Percentiles rank a stretch among this genome's conserved stretches.
phyloP scores from a whole-genome alignment of 2,113 vertebrate genomes.

The Oostethus manadensis region DNA sequence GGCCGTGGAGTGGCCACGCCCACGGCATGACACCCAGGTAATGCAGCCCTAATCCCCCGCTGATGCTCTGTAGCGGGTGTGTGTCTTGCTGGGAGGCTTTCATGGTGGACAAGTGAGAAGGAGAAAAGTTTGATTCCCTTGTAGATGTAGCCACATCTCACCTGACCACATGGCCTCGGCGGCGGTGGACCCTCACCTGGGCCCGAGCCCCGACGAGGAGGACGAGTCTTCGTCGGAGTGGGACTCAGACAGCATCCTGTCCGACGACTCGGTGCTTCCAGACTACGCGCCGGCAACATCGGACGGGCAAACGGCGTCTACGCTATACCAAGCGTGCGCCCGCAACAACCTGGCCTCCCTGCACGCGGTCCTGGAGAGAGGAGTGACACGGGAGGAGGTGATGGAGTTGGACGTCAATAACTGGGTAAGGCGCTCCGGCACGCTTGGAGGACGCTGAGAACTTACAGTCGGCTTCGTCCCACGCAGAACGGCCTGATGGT shows the following conservation, averaged over 20 bases:
- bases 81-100: too few relatives aligned
- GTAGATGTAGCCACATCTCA: conserved; percentile 43
- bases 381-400: conserved; percentile 74
- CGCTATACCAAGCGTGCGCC: conserved; percentile 75
- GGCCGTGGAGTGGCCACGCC: conserved; percentile 22
- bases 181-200: conserved; percentile 44
- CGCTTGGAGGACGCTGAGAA: neutral
- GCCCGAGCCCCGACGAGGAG: conserved; percentile 49
- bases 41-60: conserved; percentile 24
- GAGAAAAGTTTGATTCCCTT: neutral
- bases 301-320: neutral
- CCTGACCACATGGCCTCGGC: conserved; percentile 55
- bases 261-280: conserved; percentile 73
- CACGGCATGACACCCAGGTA: conserved; percentile 27
- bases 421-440: conserved; percentile 68
- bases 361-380: conserved; percentile 62
- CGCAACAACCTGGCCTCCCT: conserved; percentile 69
- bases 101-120: too few relatives aligned
- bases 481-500: conserved; percentile 83
- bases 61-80: too few relatives aligned
- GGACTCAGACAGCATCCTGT: conserved; percentile 67
- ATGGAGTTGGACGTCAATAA: conserved; percentile 78
- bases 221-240: conserved; percentile 38
- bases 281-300: conserved; percentile 11
- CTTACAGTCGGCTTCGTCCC: neutral